phyloP scores from a whole-genome alignment of 1,140 invertebrate genomes.

The Phymorhynchus buccinoides region DNA sequence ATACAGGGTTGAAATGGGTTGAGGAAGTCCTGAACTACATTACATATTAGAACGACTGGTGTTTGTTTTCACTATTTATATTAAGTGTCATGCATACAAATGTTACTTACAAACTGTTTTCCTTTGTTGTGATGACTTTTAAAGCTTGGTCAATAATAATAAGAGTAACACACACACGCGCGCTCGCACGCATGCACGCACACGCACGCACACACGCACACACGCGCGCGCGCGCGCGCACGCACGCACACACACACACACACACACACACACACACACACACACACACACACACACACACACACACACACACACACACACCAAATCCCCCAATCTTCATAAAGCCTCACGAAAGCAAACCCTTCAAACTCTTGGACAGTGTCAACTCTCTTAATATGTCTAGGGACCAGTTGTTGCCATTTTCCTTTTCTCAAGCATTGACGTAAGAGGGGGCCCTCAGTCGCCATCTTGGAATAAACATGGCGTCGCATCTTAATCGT shows the following conservation, averaged over 20 bases:
- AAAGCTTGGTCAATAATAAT: too few species aligned
- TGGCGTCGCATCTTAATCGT: too few species aligned
- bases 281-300: constrained; percentile 20
- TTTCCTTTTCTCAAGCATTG: too few species aligned
- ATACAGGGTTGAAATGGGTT: too few species aligned
- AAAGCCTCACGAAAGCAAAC: neutral
- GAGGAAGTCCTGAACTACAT: neutral
- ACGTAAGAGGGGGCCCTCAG: too few species aligned
- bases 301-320: neutral
- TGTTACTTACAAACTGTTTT: neutral
- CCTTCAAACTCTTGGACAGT: neutral
- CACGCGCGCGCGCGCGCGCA: neutral
- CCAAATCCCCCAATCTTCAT: neutral
- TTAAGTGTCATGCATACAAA: neutral
- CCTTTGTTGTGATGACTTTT: too few species aligned
- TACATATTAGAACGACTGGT: neutral
- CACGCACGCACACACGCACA: constrained; percentile 18
- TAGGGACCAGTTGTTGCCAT: too few species aligned
- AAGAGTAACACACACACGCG: neutral
- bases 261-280: constrained; percentile 26
- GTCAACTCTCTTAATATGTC: neutral
- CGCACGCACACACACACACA: constrained; percentile 19
- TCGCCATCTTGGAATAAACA: too few species aligned
- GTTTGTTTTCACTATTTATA: neutral
- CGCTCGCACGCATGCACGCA: neutral